These are phyloP conservation scores for Peromyscus californicus DNA, from an alignment of 2,113 vertebrate species.

Conservation along the genomic window DNA sequence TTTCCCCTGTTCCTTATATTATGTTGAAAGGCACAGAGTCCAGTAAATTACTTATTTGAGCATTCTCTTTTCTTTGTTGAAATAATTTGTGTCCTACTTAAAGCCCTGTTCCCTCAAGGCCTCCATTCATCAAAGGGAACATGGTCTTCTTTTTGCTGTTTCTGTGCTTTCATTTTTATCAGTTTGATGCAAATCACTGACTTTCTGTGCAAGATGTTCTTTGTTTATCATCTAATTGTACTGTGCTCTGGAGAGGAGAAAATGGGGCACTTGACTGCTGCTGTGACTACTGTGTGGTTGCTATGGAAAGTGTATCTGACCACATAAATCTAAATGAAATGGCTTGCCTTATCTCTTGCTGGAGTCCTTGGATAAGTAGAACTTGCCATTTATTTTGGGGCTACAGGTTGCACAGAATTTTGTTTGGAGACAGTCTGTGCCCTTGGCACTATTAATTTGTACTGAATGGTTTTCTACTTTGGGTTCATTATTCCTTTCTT, in stretches of 20 bases:
- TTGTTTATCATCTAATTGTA: conserved; percentile 70
- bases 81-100: conserved; percentile 65
- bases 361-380: conserved; percentile 41
- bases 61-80: conserved; percentile 29
- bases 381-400: conserved; percentile 21
- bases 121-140: conserved; percentile 59
- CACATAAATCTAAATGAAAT: conserved; percentile 57
- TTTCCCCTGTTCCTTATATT: conserved; percentile 60
- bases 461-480: conserved; percentile 56
- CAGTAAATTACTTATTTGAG: conserved; percentile 11
- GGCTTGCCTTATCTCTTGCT: conserved; percentile 61
- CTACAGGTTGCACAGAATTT: conserved; percentile 56
- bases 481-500: conserved; percentile 60
- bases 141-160: conserved; percentile 66
- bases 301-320: conserved; percentile 62
- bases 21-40: conserved; percentile 18
- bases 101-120: not conserved
- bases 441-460: conserved; percentile 40
- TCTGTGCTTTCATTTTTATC: conserved; percentile 68
- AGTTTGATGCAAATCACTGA: conserved; percentile 69
- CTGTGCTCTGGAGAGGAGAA: conserved; percentile 66
- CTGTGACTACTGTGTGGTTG: conserved; percentile 51
- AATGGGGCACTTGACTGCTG: conserved; percentile 59
- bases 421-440: conserved; percentile 27
- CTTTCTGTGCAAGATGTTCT: conserved; percentile 74